Percentiles rank a stretch among this genome's conserved stretches.
These are phyloP conservation scores for Trichogramma dendrolimi DNA, from an alignment of 2,888 invertebrate species.

Conservation along the genomic window DNA sequence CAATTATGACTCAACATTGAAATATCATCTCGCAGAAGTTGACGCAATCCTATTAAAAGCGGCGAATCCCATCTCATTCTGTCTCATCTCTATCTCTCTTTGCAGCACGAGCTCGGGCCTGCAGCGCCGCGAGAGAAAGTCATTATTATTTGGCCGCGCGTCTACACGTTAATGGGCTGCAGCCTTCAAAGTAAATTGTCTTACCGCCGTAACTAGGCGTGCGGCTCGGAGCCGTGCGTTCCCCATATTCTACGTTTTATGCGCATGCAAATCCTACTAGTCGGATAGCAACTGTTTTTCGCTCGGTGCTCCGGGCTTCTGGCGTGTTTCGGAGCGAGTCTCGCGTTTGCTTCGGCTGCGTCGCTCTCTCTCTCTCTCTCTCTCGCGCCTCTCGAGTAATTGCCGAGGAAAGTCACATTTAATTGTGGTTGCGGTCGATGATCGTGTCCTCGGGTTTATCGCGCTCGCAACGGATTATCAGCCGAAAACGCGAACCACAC, in stretches of 20 bases:
- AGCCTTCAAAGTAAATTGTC: constrained; percentile 53
- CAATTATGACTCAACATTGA: constrained; percentile 36
- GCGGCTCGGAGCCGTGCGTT: too few species aligned
- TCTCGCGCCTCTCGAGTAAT: background rate
- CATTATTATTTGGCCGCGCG: constrained; percentile 44
- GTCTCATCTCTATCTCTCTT: background rate
- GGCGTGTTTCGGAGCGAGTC: too few species aligned
- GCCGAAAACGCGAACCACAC: too few species aligned
- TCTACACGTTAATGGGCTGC: constrained; percentile 45
- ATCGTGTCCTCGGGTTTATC: too few species aligned
- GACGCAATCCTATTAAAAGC: constrained; percentile 34
- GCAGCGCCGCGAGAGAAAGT: constrained; percentile 46
- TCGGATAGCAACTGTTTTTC: too few species aligned
- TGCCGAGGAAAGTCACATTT: too few species aligned
- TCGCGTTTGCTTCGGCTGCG: too few species aligned
- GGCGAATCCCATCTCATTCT: background rate
- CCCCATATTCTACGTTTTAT: too few species aligned
- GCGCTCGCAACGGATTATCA: too few species aligned
- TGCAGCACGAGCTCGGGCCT: constrained; percentile 15
- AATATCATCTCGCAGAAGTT: constrained; percentile 35
- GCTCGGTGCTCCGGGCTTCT: too few species aligned
- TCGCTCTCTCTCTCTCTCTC: constrained; percentile 1
- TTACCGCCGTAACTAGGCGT: constrained; percentile 32
- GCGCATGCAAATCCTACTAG: too few species aligned
- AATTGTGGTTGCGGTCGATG: too few species aligned